Percentiles rank a stretch among this genome's conserved stretches.
Conservation (phyloP, 2,113 vertebrate species). For the Silurus glanis region DNA sequence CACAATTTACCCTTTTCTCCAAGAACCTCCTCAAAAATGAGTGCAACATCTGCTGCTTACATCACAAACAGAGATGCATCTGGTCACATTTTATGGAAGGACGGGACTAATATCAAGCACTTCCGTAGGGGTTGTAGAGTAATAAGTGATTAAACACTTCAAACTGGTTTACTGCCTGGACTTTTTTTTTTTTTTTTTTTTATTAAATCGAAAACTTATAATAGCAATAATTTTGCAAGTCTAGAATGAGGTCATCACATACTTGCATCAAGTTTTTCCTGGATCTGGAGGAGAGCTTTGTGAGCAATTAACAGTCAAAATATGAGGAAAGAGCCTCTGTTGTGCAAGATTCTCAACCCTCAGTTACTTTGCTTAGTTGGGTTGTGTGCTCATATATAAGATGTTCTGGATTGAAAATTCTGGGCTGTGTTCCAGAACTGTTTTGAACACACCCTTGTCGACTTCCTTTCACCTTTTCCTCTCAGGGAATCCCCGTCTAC, state of each 20-base stretch:
- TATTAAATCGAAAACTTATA: neutral
- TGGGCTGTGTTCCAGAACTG: neutral
- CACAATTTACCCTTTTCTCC: slow-evolving; percentile 32
- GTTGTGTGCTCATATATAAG: neutral
- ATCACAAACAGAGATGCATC: slow-evolving; percentile 22
- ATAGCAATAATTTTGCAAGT: neutral
- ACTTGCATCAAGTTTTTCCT: neutral
- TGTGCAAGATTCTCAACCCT: neutral
- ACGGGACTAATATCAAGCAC: neutral
- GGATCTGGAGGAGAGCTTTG: neutral
- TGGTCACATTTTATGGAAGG: slow-evolving; percentile 2
- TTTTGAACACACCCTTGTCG: neutral
- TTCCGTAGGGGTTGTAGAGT: neutral
- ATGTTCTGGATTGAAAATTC: neutral
- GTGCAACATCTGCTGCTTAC: slow-evolving; percentile 44
- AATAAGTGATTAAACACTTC: neutral
- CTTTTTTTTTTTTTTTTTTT: neutral
- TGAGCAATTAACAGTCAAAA: neutral
- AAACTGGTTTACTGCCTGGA: neutral
- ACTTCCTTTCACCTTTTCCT: slow-evolving; percentile 1
- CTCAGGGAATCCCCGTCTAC: neutral
- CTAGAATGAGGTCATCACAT: neutral
- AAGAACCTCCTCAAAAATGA: slow-evolving; percentile 23
- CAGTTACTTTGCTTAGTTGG: neutral
- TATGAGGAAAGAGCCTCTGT: neutral